A percentile compares a stretch with the other conserved stretches of the same genome.
Conservation (phyloP, 2,797 vertebrate genomes). For the Poeciliopsis gracilis region DNA sequence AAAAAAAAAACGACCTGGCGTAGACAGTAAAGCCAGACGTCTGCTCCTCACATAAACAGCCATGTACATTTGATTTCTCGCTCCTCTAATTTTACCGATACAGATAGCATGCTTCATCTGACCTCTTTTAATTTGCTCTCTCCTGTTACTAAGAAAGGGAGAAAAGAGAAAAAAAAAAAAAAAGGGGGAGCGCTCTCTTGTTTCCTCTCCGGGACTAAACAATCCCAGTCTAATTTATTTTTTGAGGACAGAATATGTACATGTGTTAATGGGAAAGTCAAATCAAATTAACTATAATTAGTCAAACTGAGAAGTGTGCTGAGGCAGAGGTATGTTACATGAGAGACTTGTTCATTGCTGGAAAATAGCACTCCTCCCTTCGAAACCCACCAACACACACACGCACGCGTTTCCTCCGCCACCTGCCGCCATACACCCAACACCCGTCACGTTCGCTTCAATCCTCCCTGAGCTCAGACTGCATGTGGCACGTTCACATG, state of each 20-base stretch:
- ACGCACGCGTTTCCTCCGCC: constrained; percentile 31
- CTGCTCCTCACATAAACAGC: constrained; percentile 41
- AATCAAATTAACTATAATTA: constrained; percentile 88
- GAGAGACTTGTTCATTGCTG: constrained; percentile 62
- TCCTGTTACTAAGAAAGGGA: constrained; percentile 58
- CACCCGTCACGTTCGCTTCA: constrained; percentile 67
- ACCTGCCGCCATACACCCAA: constrained; percentile 55
- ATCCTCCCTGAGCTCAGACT: constrained; percentile 63
- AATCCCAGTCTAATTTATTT: constrained; percentile 88
- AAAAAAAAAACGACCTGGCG: constrained; percentile 52
- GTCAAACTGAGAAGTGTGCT: constrained; percentile 76
- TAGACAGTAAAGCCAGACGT: constrained; percentile 66
- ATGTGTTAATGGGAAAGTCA: constrained; percentile 83
- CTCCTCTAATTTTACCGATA: constrained; percentile 77
- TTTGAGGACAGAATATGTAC: constrained; percentile 86
- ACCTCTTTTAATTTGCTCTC: constrained; percentile 83
- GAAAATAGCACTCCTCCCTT: constrained; percentile 37
- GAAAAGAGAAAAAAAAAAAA: neutral
- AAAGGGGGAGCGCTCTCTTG: constrained; percentile 47
- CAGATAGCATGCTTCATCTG: constrained; percentile 76
- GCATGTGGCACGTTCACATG: constrained; percentile 64
- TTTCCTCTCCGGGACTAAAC: constrained; percentile 85
- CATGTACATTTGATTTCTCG: constrained; percentile 9
- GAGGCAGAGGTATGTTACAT: constrained; percentile 69
- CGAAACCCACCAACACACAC: constrained; percentile 16